These are phyloP conservation scores for Malacoraja senta DNA, from an alignment of 2,797 vertebrate genomes.

Conservation along the genomic window DNA sequence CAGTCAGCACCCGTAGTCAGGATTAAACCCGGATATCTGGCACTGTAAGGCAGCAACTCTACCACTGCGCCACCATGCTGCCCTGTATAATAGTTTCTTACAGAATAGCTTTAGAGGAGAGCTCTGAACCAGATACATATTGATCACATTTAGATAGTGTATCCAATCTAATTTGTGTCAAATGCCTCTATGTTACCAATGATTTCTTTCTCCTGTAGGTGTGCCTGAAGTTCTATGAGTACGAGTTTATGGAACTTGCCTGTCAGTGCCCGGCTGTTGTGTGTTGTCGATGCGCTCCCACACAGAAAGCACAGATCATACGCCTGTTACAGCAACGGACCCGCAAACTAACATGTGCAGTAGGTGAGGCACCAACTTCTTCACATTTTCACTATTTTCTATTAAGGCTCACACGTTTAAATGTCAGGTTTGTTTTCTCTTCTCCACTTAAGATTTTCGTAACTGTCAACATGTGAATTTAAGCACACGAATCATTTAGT, in stretches of 20 bases:
- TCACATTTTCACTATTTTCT: not conserved
- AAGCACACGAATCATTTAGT: too few species aligned
- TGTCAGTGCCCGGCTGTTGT: slow-evolving; percentile 92
- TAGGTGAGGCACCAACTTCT: slow-evolving; percentile 61
- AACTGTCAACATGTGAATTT: too few species aligned
- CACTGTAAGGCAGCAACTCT: too few species aligned
- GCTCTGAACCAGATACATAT: not conserved
- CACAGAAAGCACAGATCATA: slow-evolving; percentile 94
- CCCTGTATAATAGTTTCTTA: too few species aligned
- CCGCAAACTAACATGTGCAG: slow-evolving; percentile 88
- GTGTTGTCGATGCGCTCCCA: slow-evolving; percentile 90
- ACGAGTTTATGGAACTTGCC: slow-evolving; percentile 94
- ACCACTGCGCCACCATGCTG: too few species aligned
- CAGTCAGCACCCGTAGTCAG: too few species aligned
- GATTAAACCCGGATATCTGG: too few species aligned
- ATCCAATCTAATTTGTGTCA: not conserved
- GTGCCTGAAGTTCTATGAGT: slow-evolving; percentile 92
- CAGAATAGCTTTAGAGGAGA: not conserved
- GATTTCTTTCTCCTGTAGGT: slow-evolving; percentile 55
- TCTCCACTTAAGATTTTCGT: too few species aligned
- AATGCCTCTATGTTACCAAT: not conserved
- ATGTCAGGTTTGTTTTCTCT: not conserved
- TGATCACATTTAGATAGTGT: not conserved
- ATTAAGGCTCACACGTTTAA: not conserved
- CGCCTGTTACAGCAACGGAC: slow-evolving; percentile 90